phyloP scores from a whole-genome alignment of 2,797 vertebrate genomes.

The Rhyacichthys aspro region DNA sequence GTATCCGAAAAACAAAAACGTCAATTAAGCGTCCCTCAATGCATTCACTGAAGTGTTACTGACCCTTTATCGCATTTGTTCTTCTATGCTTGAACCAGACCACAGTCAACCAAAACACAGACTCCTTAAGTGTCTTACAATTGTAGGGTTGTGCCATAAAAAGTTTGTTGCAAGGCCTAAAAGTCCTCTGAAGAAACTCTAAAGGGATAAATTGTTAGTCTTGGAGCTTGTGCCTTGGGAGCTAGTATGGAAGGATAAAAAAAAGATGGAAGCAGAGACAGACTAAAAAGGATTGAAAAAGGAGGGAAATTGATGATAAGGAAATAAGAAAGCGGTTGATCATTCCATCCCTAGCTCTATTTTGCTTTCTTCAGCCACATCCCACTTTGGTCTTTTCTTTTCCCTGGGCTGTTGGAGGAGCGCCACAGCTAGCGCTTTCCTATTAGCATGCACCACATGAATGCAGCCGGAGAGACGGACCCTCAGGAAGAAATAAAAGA shows the following conservation, averaged over 20 bases:
- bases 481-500: conserved; percentile 33
- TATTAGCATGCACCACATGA: conserved; percentile 69
- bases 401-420: conserved; percentile 59
- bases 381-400: conserved; percentile 36
- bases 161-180: conserved; percentile 49
- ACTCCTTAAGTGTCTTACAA: conserved; percentile 32
- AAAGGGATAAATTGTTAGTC: conserved; percentile 33
- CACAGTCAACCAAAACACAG: conserved; percentile 45
- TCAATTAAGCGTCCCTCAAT: conserved; percentile 62
- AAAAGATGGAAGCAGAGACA: conserved; percentile 18
- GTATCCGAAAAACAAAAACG: conserved; percentile 49
- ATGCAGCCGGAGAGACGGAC: conserved; percentile 50
- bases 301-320: conserved; percentile 25
- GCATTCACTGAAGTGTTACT: conserved; percentile 54
- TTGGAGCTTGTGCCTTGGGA: conserved; percentile 43
- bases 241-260: conserved; percentile 41
- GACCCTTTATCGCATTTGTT: conserved; percentile 61
- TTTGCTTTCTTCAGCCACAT: conserved; percentile 38
- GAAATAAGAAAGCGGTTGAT: conserved; percentile 32
- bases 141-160: conserved; percentile 41
- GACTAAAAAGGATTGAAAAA: conserved; percentile 15
- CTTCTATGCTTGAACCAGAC: conserved; percentile 32
- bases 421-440: conserved; percentile 51
- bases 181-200: conserved; percentile 32
- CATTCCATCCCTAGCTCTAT: conserved; percentile 24